A percentile compares a stretch with the other conserved stretches of the same genome.
These are phyloP conservation scores for Chamaea fasciata DNA, from an alignment of 2,113 vertebrate genomes.

Conservation along the genomic window DNA sequence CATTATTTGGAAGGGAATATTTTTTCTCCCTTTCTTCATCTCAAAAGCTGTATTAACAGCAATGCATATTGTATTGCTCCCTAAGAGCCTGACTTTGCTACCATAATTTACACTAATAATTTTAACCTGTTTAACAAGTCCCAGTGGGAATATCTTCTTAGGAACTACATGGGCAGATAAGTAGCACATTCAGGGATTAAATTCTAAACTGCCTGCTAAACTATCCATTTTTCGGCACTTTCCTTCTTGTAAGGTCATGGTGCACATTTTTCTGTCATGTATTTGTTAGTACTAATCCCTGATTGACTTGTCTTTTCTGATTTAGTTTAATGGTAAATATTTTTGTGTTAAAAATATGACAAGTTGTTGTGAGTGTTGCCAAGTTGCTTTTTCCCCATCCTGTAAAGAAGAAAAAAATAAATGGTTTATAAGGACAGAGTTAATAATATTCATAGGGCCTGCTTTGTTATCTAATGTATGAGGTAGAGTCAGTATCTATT, in stretches of 20 bases:
- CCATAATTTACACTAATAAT: neutral
- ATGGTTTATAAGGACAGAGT: neutral
- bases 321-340: neutral
- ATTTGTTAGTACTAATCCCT: neutral
- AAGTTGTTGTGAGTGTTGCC: neutral
- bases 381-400: neutral
- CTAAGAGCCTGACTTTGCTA: neutral
- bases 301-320: neutral
- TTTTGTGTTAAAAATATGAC: neutral
- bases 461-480: neutral
- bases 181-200: neutral
- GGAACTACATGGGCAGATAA: neutral
- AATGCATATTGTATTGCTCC: neutral
- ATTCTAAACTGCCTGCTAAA: neutral
- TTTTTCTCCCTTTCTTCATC: neutral
- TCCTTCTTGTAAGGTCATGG: neutral
- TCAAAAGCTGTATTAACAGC: neutral
- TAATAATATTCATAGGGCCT: neutral
- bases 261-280: neutral
- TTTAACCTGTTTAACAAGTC: conserved; percentile 22
- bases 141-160: conserved; percentile 31
- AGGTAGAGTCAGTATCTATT: neutral
- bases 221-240: neutral
- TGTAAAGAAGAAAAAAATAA: neutral
- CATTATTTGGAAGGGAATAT: neutral